Evolutionary conservation across 2,888 invertebrate genomes (phyloP).

Genomic region (Drosophila trichaetosa): DNA sequence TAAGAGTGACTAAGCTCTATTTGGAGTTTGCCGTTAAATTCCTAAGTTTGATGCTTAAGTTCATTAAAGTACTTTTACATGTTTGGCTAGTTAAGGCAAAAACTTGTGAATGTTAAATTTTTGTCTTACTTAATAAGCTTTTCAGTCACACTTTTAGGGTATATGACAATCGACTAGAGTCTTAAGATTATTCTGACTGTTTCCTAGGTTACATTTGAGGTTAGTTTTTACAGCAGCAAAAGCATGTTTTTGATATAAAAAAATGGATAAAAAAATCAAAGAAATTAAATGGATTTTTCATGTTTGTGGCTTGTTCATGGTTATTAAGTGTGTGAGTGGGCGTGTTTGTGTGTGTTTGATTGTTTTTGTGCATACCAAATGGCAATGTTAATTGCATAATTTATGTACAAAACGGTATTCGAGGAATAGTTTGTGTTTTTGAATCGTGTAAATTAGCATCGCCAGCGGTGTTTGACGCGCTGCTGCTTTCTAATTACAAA

Average conservation of each 20-base stretch:
- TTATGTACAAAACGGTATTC: slow-evolving; percentile 6
- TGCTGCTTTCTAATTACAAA: slow-evolving; percentile 29
- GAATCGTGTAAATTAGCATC: slow-evolving; percentile 49
- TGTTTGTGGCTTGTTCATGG: slow-evolving; percentile 4
- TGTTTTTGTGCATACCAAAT: slow-evolving; percentile 27
- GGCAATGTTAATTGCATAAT: slow-evolving; percentile 45
- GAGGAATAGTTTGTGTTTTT: slow-evolving; percentile 4
- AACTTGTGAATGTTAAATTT: accelerated
- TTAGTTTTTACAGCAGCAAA: slow-evolving; percentile 46
- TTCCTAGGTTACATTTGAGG: slow-evolving; percentile 29
- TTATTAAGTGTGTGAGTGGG: neutral
- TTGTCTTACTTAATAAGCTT: neutral
- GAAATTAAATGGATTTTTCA: slow-evolving; percentile 41
- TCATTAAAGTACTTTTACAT: neutral
- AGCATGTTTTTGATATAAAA: slow-evolving; percentile 14
- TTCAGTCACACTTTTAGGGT: slow-evolving; percentile 2
- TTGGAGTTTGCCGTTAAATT: neutral
- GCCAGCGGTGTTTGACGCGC: slow-evolving; percentile 35
- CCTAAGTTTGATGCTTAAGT: neutral
- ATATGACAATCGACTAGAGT: neutral
- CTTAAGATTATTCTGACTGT: neutral
- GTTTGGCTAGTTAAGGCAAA: neutral
- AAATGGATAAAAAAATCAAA: neutral
- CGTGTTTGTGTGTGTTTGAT: slow-evolving; percentile 4
- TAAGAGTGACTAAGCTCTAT: neutral